A percentile compares a stretch with the other conserved stretches of the same genome.
Conservation (phyloP, 1,140 invertebrate species). For the Dreissena polymorpha region DNA sequence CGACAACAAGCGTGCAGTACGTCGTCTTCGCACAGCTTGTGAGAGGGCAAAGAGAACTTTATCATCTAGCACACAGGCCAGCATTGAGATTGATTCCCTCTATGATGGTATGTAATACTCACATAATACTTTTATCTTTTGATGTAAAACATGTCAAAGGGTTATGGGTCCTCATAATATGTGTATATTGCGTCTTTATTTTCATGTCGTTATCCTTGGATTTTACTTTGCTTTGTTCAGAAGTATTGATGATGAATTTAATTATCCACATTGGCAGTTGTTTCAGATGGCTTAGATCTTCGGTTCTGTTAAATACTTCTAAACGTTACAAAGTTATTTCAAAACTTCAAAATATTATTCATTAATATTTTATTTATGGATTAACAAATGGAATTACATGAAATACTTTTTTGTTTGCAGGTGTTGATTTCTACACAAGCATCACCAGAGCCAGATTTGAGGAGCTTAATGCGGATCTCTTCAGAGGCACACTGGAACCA, state of each 20-base stretch:
- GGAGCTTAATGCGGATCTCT: constrained; percentile 93
- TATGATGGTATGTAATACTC: not conserved
- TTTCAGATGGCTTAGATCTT: not conserved
- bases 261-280: constrained; percentile 3
- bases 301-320: not conserved
- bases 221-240: not conserved
- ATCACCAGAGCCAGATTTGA: constrained; percentile 79
- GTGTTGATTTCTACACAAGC: constrained; percentile 82
- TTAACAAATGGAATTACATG: not conserved
- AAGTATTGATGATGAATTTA: not conserved
- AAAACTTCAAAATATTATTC: not conserved
- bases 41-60: constrained; percentile 83
- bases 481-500: constrained; percentile 92
- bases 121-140: not conserved
- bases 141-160: too few relatives aligned
- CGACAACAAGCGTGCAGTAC: constrained; percentile 70
- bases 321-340: not conserved
- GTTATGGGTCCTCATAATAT: too few relatives aligned
- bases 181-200: too few relatives aligned
- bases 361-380: not conserved
- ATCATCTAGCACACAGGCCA: constrained; percentile 76
- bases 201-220: too few relatives aligned
- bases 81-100: constrained; percentile 86
- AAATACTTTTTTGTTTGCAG: constrained; percentile 82
- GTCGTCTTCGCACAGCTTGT: constrained; percentile 84